Conservation (phyloP, 2,888 invertebrate genomes). For the Saturnia pavonia region DNA sequence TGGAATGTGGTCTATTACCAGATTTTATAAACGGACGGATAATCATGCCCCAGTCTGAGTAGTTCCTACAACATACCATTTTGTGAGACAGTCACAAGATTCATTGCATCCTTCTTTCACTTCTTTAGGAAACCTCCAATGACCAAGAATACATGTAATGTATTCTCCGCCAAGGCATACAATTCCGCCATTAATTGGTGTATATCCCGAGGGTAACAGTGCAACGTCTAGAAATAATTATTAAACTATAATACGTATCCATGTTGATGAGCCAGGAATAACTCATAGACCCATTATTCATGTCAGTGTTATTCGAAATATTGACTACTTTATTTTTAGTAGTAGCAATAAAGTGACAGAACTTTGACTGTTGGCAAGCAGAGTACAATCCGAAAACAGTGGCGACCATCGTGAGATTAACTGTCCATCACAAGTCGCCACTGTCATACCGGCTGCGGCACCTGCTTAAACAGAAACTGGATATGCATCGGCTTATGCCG, state of each 20-base stretch:
- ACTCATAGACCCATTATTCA: not conserved
- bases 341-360: too few relatives aligned
- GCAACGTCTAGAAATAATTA: slow-evolving; percentile 46
- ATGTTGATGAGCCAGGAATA: not conserved
- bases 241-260: not conserved
- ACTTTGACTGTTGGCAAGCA: too few relatives aligned
- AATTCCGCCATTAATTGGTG: slow-evolving; percentile 58
- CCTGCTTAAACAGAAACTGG: too few relatives aligned
- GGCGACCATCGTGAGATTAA: too few relatives aligned
- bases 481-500: too few relatives aligned
- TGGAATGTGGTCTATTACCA: too few relatives aligned
- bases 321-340: too few relatives aligned
- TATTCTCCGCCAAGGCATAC: slow-evolving; percentile 31
- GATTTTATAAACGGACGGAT: not conserved
- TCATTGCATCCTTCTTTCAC: slow-evolving; percentile 46
- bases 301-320: too few relatives aligned
- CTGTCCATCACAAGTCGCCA: too few relatives aligned
- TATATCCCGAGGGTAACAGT: slow-evolving; percentile 60
- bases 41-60: not conserved
- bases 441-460: too few relatives aligned
- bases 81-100: slow-evolving; percentile 56
- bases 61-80: slow-evolving; percentile 47
- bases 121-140: slow-evolving; percentile 54
- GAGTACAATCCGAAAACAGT: too few relatives aligned
- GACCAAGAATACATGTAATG: slow-evolving; percentile 50